These are phyloP conservation scores for Cepphus grylle DNA, from an alignment of 2,113 vertebrate genomes.

Conservation along the genomic window DNA sequence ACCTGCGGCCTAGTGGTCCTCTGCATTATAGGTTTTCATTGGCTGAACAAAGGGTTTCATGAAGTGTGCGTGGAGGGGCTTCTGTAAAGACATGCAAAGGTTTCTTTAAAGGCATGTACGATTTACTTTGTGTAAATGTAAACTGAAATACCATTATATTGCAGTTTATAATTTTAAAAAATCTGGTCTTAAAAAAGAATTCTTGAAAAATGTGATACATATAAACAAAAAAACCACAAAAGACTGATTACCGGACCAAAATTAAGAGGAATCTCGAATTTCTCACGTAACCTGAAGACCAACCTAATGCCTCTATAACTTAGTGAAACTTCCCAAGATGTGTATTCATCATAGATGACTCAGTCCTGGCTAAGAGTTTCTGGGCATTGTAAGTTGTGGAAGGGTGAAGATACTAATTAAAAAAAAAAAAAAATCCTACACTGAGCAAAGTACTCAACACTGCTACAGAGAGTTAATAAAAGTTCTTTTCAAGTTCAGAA, in stretches of 20 bases:
- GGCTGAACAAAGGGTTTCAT: neutral
- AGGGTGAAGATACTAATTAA: neutral
- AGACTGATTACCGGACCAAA: neutral
- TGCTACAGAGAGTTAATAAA: neutral
- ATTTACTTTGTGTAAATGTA: neutral
- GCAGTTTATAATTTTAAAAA: neutral
- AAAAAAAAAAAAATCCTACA: neutral
- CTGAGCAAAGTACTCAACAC: neutral
- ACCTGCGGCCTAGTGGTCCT: neutral
- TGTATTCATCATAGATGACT: neutral
- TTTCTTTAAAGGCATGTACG: neutral
- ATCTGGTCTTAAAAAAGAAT: neutral
- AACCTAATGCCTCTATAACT: neutral
- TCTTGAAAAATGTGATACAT: neutral
- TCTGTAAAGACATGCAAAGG: neutral
- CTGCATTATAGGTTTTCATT: neutral
- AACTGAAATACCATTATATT: neutral
- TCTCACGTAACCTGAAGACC: neutral
- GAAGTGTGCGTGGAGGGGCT: neutral
- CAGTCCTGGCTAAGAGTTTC: neutral
- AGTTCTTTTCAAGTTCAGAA: neutral
- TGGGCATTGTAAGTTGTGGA: neutral
- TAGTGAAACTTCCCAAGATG: neutral
- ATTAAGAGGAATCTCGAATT: neutral
- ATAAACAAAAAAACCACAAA: neutral